Conservation (phyloP, 2,888 invertebrate genomes). For the Cantharis rustica region DNA sequence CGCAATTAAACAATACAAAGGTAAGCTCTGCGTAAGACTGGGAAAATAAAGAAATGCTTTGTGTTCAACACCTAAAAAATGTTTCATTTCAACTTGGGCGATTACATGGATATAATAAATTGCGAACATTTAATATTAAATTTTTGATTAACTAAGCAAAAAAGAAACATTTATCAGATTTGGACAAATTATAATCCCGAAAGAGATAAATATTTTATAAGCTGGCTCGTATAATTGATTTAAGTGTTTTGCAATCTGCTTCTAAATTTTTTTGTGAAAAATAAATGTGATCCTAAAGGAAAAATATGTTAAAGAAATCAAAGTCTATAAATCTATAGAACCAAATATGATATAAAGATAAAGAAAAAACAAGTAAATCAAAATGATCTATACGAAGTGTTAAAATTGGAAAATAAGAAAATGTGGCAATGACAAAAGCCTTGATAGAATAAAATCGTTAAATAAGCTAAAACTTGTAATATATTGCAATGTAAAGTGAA, state of each 20-base stretch:
- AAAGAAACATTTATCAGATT: background rate
- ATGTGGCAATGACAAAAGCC: slow-evolving; percentile 3
- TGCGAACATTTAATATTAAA: background rate
- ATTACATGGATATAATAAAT: background rate
- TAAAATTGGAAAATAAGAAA: slow-evolving; percentile 1
- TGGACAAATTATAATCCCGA: background rate
- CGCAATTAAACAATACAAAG: background rate
- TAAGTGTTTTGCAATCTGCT: background rate
- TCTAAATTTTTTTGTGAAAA: background rate
- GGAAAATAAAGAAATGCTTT: background rate
- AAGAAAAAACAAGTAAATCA: background rate
- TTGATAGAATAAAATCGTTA: slow-evolving; percentile 1
- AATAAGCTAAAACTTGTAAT: slow-evolving; percentile 5
- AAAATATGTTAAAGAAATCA: background rate
- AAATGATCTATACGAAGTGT: background rate
- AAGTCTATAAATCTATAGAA: background rate
- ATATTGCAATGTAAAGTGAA: slow-evolving; percentile 1
- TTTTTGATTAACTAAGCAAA: background rate
- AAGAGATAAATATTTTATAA: background rate
- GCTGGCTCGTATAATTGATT: background rate
- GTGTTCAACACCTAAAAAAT: background rate
- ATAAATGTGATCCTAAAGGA: background rate
- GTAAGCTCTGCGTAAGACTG: background rate
- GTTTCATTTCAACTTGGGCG: background rate
- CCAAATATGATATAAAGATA: slow-evolving; percentile 1